Percentiles rank a stretch among this genome's conserved stretches.
Evolutionary conservation across 35 echinoderm and acorn worm genomes (phyloP).

Genomic region (Strongylocentrotus purpuratus): DNA sequence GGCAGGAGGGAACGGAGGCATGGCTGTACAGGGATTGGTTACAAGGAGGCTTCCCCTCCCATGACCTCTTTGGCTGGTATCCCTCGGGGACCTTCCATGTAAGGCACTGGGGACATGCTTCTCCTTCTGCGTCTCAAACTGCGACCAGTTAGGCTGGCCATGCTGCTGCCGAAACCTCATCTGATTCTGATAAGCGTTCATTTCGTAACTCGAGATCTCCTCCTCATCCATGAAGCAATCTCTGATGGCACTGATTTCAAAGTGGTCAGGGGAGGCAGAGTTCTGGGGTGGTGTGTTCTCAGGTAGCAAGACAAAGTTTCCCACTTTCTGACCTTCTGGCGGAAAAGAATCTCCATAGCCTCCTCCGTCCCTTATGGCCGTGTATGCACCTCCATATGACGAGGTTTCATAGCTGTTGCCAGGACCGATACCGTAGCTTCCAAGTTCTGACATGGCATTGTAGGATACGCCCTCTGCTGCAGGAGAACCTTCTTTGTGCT

Average conservation of each 20-base stretch:
- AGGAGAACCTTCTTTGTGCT: constrained; percentile 25
- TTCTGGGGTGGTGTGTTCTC: background rate
- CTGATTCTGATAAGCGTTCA: background rate
- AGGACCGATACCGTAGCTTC: constrained; percentile 20
- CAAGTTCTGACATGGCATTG: constrained; percentile 49
- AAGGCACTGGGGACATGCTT: background rate
- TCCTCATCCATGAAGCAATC: background rate
- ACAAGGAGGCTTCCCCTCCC: background rate
- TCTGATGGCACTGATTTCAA: constrained; percentile 1
- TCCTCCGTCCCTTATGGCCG: background rate
- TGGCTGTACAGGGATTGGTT: background rate
- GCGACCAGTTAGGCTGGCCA: background rate
- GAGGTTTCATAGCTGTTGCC: background rate
- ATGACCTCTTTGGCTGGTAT: background rate
- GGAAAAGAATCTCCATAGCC: constrained; percentile 19
- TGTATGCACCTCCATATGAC: constrained; percentile 20
- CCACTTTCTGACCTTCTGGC: background rate
- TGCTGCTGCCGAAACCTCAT: background rate
- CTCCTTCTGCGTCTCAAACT: background rate
- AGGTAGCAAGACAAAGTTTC: background rate
- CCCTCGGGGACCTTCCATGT: background rate
- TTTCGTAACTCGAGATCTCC: background rate
- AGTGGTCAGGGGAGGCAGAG: background rate
- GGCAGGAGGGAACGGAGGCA: background rate
- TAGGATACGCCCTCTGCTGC: constrained; percentile 44